Conservation (phyloP, 1,140 invertebrate genomes). For the Homarus americanus region DNA sequence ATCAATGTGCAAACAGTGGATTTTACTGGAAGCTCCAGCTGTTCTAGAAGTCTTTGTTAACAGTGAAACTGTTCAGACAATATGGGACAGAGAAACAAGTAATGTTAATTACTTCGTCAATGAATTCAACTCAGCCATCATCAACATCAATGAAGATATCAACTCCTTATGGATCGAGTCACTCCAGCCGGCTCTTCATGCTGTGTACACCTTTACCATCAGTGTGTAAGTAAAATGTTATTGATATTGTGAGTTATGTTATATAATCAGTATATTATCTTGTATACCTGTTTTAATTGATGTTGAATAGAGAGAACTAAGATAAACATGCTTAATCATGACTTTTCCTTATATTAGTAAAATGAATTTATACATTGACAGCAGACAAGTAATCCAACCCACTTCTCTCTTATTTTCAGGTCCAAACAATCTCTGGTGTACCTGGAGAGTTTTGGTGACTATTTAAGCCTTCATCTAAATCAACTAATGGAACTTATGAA, state of each 20-base stretch:
- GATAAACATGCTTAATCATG: neutral
- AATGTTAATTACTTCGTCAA: conserved; percentile 36
- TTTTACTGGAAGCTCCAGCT: conserved; percentile 2
- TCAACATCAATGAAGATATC: neutral
- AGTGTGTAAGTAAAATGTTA: neutral
- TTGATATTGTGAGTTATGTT: neutral
- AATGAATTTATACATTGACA: neutral
- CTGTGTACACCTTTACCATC: neutral
- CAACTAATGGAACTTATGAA: neutral
- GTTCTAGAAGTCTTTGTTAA: conserved; percentile 1
- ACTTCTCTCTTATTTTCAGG: neutral
- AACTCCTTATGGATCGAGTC: neutral
- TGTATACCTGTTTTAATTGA: neutral
- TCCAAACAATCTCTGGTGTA: neutral
- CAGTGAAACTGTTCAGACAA: neutral
- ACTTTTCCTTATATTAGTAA: neutral
- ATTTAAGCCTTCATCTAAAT: neutral
- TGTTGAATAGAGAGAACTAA: neutral
- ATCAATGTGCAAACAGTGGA: neutral
- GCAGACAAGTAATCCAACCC: neutral
- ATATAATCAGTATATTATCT: neutral
- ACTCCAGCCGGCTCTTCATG: neutral
- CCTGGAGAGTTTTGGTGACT: neutral
- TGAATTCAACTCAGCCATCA: neutral
- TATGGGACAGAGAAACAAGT: conserved; percentile 29